A percentile compares a stretch with the other conserved stretches of the same genome.
Evolutionary conservation across 2,113 vertebrate species (phyloP).

Genomic region (Sminthopsis crassicaudata): DNA sequence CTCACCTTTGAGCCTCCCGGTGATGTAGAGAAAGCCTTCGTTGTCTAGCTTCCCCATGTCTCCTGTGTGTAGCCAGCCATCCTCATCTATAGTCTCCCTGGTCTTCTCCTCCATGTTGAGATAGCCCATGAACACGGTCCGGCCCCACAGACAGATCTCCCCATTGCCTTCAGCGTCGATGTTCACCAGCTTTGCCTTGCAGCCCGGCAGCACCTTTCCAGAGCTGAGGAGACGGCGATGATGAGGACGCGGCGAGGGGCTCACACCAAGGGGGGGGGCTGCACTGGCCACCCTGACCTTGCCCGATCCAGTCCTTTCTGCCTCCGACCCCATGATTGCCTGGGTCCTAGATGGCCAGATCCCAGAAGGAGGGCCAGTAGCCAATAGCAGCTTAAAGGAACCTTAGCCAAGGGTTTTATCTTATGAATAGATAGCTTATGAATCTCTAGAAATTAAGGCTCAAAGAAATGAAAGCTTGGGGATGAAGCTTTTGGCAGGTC

Average conservation of each 20-base stretch:
- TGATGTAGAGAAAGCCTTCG: constrained; percentile 92
- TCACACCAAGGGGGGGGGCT: background rate
- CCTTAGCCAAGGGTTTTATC: background rate
- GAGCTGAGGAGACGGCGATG: constrained; percentile 79
- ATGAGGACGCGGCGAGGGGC: no score
- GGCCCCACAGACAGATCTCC: constrained; percentile 94
- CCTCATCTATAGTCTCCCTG: constrained; percentile 87
- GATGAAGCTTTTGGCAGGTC: background rate
- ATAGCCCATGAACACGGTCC: constrained; percentile 94
- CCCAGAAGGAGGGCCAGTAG: background rate
- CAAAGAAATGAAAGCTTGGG: background rate
- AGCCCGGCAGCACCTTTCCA: constrained; percentile 89
- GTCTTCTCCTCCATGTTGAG: constrained; percentile 93
- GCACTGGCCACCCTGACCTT: background rate
- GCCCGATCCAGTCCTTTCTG: background rate
- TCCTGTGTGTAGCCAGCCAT: constrained; percentile 92
- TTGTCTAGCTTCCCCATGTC: constrained; percentile 88
- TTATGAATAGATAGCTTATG: background rate
- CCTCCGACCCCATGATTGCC: background rate
- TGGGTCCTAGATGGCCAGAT: no score
- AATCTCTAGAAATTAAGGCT: background rate
- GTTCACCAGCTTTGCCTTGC: constrained; percentile 87
- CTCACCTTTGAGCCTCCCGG: constrained; percentile 92
- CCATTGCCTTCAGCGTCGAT: constrained; percentile 86
- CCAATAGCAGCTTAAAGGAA: background rate